Evolutionary conservation across 2,797 vertebrate species (phyloP).

Genomic region (Hozukius guyotensis): DNA sequence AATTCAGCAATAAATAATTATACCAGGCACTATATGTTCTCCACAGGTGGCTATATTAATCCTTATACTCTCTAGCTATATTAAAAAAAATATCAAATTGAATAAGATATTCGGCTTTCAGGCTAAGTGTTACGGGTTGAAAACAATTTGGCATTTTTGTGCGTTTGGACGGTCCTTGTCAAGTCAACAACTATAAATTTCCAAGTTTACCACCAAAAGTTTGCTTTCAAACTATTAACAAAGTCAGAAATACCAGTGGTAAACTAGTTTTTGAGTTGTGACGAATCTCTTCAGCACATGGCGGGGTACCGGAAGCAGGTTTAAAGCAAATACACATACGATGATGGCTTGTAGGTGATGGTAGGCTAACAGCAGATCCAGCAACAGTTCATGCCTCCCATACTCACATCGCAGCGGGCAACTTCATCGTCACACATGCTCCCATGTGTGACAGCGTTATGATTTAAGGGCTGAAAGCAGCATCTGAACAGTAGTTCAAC

Average conservation of each 20-base stretch:
- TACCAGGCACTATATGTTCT: not conserved
- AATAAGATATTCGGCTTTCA: not conserved
- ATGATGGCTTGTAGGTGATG: not conserved
- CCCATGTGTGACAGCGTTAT: not conserved
- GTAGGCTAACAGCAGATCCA: not conserved
- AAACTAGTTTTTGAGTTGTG: not conserved
- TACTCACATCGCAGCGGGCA: not conserved
- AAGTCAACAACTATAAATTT: not conserved
- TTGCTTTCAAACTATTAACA: not conserved
- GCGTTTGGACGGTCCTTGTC: not conserved
- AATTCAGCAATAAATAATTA: slow-evolving; percentile 16
- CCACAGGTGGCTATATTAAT: not conserved
- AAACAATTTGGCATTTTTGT: not conserved
- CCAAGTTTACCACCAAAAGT: not conserved
- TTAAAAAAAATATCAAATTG: not conserved
- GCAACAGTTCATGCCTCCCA: not conserved
- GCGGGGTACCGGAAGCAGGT: not conserved
- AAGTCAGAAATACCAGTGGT: not conserved
- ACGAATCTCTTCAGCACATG: not conserved
- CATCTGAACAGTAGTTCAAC: slow-evolving; percentile 4
- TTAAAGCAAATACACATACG: not conserved
- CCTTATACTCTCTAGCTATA: not conserved
- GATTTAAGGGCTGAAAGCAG: not conserved
- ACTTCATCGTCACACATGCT: not conserved
- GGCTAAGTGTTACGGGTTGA: not conserved